Conservation (phyloP, 2,113 vertebrate species). For the Melanotaenia duboulayi region DNA sequence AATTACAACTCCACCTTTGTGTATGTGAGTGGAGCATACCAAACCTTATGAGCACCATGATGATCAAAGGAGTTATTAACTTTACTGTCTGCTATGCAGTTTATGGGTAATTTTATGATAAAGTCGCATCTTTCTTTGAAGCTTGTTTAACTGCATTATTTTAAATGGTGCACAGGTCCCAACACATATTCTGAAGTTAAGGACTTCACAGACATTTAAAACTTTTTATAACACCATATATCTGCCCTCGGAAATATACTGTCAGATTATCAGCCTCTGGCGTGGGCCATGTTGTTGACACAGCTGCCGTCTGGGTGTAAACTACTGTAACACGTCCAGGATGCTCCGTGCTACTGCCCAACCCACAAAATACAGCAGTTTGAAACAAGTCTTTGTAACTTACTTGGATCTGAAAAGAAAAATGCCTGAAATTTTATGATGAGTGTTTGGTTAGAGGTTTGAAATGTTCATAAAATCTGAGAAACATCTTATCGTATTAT, state of each 20-base stretch:
- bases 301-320: conserved; percentile 71
- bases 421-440: conserved; percentile 1
- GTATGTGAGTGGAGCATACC: conserved; percentile 15
- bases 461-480: not conserved
- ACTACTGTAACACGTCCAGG: conserved; percentile 41
- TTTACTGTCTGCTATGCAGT: not conserved
- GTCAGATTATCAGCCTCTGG: conserved; percentile 36
- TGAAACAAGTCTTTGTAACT: conserved; percentile 15
- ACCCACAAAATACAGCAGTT: conserved; percentile 22
- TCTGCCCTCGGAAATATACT: conserved; percentile 5
- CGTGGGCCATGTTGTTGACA: conserved; percentile 62
- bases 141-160: not conserved
- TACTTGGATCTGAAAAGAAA: conserved; percentile 41
- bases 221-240: conserved; percentile 13
- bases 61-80: conserved; percentile 8
- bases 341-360: conserved; percentile 45
- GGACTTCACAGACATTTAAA: conserved; percentile 11
- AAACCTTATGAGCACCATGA: conserved; percentile 1
- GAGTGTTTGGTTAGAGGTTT: not conserved
- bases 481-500: not conserved
- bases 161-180: not conserved
- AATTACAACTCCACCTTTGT: conserved; percentile 3
- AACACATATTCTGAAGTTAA: not conserved
- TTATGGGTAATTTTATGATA: not conserved
- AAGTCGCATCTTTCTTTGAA: conserved; percentile 1